Percentiles rank a stretch among this genome's conserved stretches.
These are phyloP conservation scores for Drosophila monieri DNA, from an alignment of 2,888 invertebrate genomes.

Conservation along the genomic window DNA sequence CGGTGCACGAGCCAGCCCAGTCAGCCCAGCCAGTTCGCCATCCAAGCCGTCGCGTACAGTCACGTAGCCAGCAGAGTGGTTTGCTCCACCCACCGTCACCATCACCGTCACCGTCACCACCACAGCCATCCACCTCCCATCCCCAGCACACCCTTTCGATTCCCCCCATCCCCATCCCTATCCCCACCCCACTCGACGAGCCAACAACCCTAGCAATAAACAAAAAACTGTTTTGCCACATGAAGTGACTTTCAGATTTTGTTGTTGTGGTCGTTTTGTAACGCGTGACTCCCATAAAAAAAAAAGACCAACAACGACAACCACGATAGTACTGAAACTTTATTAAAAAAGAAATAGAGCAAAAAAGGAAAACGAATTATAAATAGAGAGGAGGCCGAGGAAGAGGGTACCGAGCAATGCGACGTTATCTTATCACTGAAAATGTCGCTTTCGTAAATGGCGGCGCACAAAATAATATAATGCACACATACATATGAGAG, in stretches of 20 bases:
- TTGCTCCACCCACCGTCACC: conserved; percentile 4
- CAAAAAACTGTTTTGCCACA: conserved; percentile 62
- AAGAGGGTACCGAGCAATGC: conserved; percentile 35
- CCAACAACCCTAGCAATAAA: conserved; percentile 52
- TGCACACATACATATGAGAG: conserved; percentile 12
- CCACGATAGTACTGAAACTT: conserved; percentile 47
- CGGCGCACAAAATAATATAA: conserved; percentile 59
- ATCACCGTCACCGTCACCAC: neutral
- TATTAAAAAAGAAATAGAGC: conserved; percentile 69
- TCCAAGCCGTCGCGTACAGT: conserved; percentile 61
- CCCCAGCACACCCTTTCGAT: neutral
- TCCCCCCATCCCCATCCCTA: neutral
- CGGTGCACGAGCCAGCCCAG: conserved; percentile 52
- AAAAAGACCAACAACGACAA: conserved; percentile 29
- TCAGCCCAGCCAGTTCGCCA: conserved; percentile 3
- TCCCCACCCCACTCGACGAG: conserved; percentile 9
- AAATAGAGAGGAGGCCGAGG: conserved; percentile 37
- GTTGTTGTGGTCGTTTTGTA: conserved; percentile 49
- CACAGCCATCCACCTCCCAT: neutral
- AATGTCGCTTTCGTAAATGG: conserved; percentile 72
- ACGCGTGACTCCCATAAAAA: conserved; percentile 69
- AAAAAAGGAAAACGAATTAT: conserved; percentile 67
- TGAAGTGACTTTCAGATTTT: conserved; percentile 60
- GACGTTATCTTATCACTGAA: conserved; percentile 66
- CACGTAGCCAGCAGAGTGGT: conserved; percentile 60